Percentiles rank a stretch among this genome's conserved stretches.
Evolutionary conservation across 1,140 invertebrate species (phyloP).

Genomic region (Maconellicoccus hirsutus): DNA sequence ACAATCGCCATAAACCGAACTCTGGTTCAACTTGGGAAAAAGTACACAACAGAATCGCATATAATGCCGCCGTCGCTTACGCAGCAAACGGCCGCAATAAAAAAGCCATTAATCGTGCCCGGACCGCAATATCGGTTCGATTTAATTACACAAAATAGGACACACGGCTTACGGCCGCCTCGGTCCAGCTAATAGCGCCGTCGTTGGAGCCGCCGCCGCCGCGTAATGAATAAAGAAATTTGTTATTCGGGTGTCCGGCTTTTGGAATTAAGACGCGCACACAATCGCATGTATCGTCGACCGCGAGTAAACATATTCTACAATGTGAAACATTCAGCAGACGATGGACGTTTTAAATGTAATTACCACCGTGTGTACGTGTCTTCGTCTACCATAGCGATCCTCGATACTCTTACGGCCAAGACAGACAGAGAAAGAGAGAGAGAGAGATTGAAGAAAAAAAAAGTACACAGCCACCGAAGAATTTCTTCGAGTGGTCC

Average conservation of each 20-base stretch:
- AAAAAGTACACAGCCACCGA: neutral
- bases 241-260: neutral
- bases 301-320: no score
- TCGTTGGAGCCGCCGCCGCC: neutral
- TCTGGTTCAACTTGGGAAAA: no score
- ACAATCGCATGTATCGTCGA: neutral
- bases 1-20: no score
- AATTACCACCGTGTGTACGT: neutral
- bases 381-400: no score
- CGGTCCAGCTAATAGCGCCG: neutral
- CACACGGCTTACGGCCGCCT: neutral
- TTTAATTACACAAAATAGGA: neutral
- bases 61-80: neutral
- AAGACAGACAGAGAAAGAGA: no score
- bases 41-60: no score
- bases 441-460: no score
- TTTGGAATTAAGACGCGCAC: neutral
- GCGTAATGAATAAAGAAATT: neutral
- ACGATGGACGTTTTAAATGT: slow-evolving; percentile 1
- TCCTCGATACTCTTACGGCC: no score
- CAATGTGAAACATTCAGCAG: neutral
- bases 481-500: neutral
- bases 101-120: neutral
- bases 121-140: neutral
- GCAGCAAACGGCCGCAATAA: neutral